These are phyloP conservation scores for Phataginus tetradactyla DNA, from an alignment of 2,797 vertebrate species.

Conservation along the genomic window DNA sequence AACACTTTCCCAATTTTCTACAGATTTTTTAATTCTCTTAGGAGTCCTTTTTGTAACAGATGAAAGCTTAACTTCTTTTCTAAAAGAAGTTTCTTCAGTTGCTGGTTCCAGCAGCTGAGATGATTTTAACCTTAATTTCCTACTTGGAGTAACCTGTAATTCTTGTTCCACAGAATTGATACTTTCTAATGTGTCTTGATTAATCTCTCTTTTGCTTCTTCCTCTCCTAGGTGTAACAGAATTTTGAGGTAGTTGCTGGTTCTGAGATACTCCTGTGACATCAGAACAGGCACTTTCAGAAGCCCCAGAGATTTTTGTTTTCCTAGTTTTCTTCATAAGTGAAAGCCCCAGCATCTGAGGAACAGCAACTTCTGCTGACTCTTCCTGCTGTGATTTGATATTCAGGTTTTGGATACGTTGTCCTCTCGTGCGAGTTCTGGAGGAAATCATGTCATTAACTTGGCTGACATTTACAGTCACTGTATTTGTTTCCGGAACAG, in stretches of 20 bases:
- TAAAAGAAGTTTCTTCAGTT: constrained; percentile 44
- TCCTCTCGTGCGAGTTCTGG: constrained; percentile 77
- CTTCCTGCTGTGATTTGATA: constrained; percentile 17
- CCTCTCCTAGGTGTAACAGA: constrained; percentile 79
- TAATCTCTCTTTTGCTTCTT: constrained; percentile 77
- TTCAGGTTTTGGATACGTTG: constrained; percentile 48
- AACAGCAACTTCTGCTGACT: constrained; percentile 53
- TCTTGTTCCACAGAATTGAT: constrained; percentile 83
- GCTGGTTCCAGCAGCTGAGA: constrained; percentile 51
- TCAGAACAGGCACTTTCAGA: constrained; percentile 56
- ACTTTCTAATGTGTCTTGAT: constrained; percentile 71
- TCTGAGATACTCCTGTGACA: constrained; percentile 60
- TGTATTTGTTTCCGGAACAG: constrained; percentile 71
- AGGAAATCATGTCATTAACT: constrained; percentile 63
- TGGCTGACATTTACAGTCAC: constrained; percentile 57
- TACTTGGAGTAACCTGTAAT: constrained; percentile 85
- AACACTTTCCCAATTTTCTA: constrained; percentile 69
- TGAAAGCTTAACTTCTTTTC: constrained; percentile 65
- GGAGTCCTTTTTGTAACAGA: constrained; percentile 84
- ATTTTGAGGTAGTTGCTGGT: constrained; percentile 62
- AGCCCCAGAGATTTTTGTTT: constrained; percentile 61
- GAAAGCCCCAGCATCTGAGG: constrained; percentile 57
- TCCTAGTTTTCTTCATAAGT: constrained; percentile 78
- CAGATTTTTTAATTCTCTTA: constrained; percentile 82
- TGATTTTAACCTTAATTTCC: constrained; percentile 70